A percentile compares a stretch with the other conserved stretches of the same genome.
These are phyloP conservation scores for Lasioglossum calceatum DNA, from an alignment of 2,888 invertebrate genomes.

Conservation along the genomic window DNA sequence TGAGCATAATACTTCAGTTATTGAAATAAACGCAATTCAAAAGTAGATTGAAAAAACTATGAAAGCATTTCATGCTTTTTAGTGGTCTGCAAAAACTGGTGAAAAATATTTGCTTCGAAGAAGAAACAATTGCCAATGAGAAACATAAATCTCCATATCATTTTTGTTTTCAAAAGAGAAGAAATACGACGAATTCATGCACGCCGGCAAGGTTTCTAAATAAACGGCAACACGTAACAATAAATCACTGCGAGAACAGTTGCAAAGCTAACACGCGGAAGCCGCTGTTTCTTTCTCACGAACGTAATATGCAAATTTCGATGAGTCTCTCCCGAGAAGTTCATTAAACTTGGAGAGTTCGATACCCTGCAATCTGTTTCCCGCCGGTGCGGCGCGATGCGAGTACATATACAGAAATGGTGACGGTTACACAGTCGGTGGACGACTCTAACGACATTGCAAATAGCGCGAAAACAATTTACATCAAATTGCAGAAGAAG, in stretches of 20 bases:
- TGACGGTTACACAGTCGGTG: background rate
- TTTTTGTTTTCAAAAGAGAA: background rate
- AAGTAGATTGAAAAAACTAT: background rate
- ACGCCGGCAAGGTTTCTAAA: background rate
- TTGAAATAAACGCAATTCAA: background rate
- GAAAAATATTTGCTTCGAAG: background rate
- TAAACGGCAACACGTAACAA: background rate
- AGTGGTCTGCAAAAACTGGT: background rate
- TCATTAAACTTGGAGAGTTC: conserved; percentile 57
- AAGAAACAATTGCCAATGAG: background rate
- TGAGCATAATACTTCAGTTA: background rate
- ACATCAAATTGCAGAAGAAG: background rate
- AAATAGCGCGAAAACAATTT: background rate
- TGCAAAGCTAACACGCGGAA: background rate
- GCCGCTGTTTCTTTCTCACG: background rate
- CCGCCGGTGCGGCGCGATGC: conserved; percentile 27
- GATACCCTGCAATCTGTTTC: conserved; percentile 46
- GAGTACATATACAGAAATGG: background rate
- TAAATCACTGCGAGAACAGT: background rate
- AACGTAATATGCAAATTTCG: conserved; percentile 35
- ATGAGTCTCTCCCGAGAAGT: conserved; percentile 28
- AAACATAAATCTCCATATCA: background rate
- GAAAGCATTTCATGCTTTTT: background rate
- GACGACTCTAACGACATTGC: background rate
- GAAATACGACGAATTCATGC: background rate